phyloP scores from a whole-genome alignment of 2,888 invertebrate species.

The Syrphus vitripennis region DNA sequence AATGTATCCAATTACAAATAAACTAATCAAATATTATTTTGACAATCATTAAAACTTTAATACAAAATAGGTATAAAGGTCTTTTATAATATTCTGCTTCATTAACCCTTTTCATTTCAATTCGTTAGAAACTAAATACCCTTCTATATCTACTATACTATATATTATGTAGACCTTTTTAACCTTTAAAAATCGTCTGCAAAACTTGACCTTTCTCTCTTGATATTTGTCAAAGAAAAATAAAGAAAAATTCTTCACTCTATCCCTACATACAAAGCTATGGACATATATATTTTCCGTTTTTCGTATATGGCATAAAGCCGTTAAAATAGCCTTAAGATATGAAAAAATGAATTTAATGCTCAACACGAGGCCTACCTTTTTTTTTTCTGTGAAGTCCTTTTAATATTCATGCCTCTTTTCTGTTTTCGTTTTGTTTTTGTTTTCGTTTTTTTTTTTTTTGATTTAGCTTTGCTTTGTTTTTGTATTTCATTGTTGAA shows the following conservation, averaged over 20 bases:
- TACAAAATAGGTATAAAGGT: too few species aligned
- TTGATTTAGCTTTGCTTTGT: background rate
- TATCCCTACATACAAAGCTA: background rate
- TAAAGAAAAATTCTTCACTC: slow-evolving; percentile 23
- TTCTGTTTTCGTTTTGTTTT: background rate
- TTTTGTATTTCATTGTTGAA: background rate
- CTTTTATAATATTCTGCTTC: background rate
- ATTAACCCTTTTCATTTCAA: slow-evolving; percentile 22
- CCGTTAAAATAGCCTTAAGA: slow-evolving; percentile 17
- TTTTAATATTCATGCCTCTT: slow-evolving; percentile 5
- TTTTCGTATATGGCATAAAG: background rate
- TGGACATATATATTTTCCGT: background rate
- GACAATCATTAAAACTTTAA: background rate
- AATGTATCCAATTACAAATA: background rate
- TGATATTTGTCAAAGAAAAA: slow-evolving; percentile 29
- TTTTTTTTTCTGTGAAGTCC: slow-evolving; percentile 5
- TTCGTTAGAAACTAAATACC: slow-evolving; percentile 1
- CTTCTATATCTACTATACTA: too few species aligned
- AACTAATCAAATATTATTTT: background rate
- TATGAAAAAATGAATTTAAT: slow-evolving; percentile 33
- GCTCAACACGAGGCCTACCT: slow-evolving; percentile 39
- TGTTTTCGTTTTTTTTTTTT: background rate
- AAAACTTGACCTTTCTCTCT: slow-evolving; percentile 13
- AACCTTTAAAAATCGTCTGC: background rate
- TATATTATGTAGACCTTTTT: too few species aligned